phyloP scores from a whole-genome alignment of 2,888 invertebrate genomes.

The Strigamia transsilvanica region DNA sequence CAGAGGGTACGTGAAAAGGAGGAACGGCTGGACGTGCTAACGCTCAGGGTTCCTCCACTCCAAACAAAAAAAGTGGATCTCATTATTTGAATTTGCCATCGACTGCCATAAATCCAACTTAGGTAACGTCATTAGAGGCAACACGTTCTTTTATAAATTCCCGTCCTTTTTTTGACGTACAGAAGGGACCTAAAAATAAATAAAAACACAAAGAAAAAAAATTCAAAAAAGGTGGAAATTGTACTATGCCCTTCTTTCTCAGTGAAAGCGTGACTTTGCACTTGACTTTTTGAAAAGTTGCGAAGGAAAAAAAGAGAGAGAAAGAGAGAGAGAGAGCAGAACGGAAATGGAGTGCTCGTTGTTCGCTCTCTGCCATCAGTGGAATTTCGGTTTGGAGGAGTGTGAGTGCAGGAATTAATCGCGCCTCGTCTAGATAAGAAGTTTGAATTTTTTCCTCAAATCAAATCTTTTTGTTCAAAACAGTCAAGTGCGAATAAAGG shows the following conservation, averaged over 20 bases:
- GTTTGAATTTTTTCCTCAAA: neutral
- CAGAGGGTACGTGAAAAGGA: slow-evolving; percentile 16
- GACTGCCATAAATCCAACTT: slow-evolving; percentile 24
- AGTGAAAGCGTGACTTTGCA: slow-evolving; percentile 22
- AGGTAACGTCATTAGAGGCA: slow-evolving; percentile 13
- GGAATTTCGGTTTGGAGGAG: slow-evolving; percentile 13
- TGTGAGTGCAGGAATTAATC: slow-evolving; percentile 9
- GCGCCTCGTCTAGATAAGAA: slow-evolving; percentile 3
- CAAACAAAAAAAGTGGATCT: slow-evolving; percentile 8
- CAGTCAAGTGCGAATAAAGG: neutral
- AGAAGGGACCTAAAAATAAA: neutral
- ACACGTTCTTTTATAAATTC: neutral
- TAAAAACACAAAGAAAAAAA: neutral
- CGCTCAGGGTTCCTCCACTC: neutral
- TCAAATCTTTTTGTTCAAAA: slow-evolving; percentile 23
- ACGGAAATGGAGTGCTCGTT: slow-evolving; percentile 36
- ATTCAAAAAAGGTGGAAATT: slow-evolving; percentile 4
- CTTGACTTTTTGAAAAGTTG: slow-evolving; percentile 18
- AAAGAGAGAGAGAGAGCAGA: neutral
- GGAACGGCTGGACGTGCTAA: slow-evolving; percentile 31
- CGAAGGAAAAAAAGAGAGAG: neutral
- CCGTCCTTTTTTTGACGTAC: no score
- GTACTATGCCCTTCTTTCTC: neutral
- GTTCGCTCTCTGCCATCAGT: slow-evolving; percentile 27
- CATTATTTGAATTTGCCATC: slow-evolving; percentile 36